A percentile compares a stretch with the other conserved stretches of the same genome.
Evolutionary conservation across 2,797 vertebrate species (phyloP).

Genomic region (Chiloscyllium punctatum): DNA sequence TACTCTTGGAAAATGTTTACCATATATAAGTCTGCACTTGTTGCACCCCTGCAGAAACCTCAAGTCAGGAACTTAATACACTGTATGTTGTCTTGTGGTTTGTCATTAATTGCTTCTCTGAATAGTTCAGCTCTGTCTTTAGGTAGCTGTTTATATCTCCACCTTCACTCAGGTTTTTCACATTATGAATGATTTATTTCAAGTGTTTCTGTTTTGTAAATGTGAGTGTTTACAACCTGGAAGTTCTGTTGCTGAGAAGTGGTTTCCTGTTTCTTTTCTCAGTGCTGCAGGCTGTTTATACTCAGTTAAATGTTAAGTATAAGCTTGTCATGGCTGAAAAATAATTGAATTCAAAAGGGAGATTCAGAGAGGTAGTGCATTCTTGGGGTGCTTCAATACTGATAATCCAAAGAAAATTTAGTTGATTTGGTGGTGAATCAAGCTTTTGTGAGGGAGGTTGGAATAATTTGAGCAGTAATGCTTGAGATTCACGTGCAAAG

Average conservation of each 20-base stretch:
- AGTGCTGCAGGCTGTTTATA: background rate
- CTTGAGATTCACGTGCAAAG: background rate
- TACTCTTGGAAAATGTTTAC: background rate
- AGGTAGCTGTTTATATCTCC: background rate
- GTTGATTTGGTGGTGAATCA: background rate
- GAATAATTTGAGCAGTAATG: background rate
- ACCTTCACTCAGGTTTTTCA: background rate
- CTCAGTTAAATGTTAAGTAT: background rate
- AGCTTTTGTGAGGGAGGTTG: background rate
- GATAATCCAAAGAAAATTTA: background rate
- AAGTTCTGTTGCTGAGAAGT: background rate
- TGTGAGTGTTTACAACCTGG: background rate
- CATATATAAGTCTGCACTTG: background rate
- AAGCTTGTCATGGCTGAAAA: background rate
- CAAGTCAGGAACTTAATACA: background rate
- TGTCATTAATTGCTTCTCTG: background rate
- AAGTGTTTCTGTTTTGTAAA: conserved; percentile 1
- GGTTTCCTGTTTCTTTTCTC: background rate
- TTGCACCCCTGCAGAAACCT: background rate
- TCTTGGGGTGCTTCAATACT: background rate
- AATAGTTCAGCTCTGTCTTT: background rate
- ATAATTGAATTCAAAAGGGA: background rate
- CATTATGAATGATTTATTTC: background rate
- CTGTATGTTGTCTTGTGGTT: background rate
- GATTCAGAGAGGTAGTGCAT: background rate